Conservation (phyloP, 2,888 invertebrate genomes). For the Galeruca laticollis region DNA sequence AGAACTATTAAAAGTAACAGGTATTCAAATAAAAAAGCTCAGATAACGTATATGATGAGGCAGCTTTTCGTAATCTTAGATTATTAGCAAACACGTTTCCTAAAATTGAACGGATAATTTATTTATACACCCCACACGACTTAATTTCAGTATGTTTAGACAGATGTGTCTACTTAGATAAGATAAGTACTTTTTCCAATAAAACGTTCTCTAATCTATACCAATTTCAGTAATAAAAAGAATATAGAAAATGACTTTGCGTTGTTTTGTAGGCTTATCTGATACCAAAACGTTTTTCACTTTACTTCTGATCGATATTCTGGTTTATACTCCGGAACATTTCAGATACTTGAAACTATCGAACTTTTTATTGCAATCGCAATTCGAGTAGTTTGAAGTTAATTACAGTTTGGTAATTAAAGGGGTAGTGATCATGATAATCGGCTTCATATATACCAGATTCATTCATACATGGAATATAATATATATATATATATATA, state of each 20-base stretch:
- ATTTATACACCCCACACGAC: conserved; percentile 42
- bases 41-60: conserved; percentile 23
- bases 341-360: conserved; percentile 30
- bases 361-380: conserved; percentile 30
- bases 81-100: conserved; percentile 40
- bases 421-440: conserved; percentile 10
- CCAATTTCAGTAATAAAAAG: conserved; percentile 57
- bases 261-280: conserved; percentile 48
- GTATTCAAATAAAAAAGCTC: conserved; percentile 4
- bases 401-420: conserved; percentile 30
- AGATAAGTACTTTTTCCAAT: conserved; percentile 57
- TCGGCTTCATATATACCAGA: not conserved
- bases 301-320: conserved; percentile 23
- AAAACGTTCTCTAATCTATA: conserved; percentile 54
- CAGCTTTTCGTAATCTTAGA: conserved; percentile 39
- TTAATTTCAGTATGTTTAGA: conserved; percentile 55
- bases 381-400: conserved; percentile 25
- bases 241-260: conserved; percentile 55
- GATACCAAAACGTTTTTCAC: conserved; percentile 47
- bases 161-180: conserved; percentile 57
- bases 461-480: not conserved
- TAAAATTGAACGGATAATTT: conserved; percentile 40
- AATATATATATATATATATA: no score
- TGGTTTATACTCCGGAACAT: conserved; percentile 13
- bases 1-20: not conserved